These are phyloP conservation scores for Drosophila prostipennis DNA, from an alignment of 2,888 invertebrate species.

Conservation along the genomic window DNA sequence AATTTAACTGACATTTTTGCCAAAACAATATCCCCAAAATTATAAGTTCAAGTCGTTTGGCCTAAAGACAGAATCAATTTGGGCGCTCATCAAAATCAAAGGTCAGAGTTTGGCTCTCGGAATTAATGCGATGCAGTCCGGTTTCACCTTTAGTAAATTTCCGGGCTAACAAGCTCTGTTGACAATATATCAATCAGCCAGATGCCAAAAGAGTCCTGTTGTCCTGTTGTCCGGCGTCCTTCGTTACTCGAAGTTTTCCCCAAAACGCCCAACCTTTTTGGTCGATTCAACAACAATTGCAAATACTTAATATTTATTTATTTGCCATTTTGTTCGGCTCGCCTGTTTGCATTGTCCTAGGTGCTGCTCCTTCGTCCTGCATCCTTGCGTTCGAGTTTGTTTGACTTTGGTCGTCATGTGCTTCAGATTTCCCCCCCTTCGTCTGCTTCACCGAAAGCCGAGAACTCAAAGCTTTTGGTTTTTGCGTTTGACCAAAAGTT, in stretches of 20 bases:
- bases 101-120: slow-evolving; percentile 8
- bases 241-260: slow-evolving; percentile 3
- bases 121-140: slow-evolving; percentile 7
- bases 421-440: slow-evolving; percentile 13
- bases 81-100: slow-evolving; percentile 19
- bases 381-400: slow-evolving; percentile 45
- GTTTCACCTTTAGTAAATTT: slow-evolving; percentile 16
- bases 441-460: background rate
- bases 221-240: background rate
- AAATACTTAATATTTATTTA: slow-evolving; percentile 70
- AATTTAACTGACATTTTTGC: background rate
- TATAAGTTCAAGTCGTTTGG: background rate
- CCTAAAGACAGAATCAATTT: slow-evolving; percentile 3
- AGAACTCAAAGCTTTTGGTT: slow-evolving; percentile 19
- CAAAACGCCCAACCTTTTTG: slow-evolving; percentile 18
- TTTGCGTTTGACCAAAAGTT: slow-evolving; percentile 34
- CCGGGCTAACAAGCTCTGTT: slow-evolving; percentile 8
- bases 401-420: slow-evolving; percentile 47
- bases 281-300: slow-evolving; percentile 51
- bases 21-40: background rate
- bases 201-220: too few relatives aligned
- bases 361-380: slow-evolving; percentile 9
- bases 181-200: slow-evolving; percentile 23
- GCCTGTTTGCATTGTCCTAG: slow-evolving; percentile 31
- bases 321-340: slow-evolving; percentile 54